Evolutionary conservation across 2,113 vertebrate genomes (phyloP), one percentile per base, ranked within the genome.

Genomic region (Cheilinus undulatus): DNA sequence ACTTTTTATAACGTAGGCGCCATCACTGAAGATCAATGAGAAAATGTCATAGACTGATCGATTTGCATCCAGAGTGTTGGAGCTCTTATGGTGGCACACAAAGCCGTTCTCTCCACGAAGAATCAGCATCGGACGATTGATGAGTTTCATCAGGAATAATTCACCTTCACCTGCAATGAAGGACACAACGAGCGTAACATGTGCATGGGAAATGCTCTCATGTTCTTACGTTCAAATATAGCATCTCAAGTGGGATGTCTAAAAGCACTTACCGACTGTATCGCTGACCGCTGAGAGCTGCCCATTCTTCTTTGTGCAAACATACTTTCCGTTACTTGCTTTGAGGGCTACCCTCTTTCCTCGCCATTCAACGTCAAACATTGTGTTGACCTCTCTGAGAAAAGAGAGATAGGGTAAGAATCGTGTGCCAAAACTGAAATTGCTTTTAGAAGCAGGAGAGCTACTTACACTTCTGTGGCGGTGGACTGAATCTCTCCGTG

Each of bases 341-440:
- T 94, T 96, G 66, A 99, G 93, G 24, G 96, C 96, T 69, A 98
- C 94, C 20, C 95, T 93, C 23, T 94, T 93, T 58, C 95, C 96
- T 0, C 94, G 92, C 97, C 97, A 99, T 84, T 98, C 96, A 13
- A 98, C 93, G 72, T 99, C 95, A 28, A 99, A 99, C 97, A 97
- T 96, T 78, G 95, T 95, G 87, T 93, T 95, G 76, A 93, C 89
- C 61, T 95, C 94, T 0, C 97, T 99, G 91, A 6, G 10, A 43
- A 50, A 52, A 54, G 38, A 36, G 20, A 27, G 17, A 71, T n/a
- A 17, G 5, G 6, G 42, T 45, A n/a, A 45, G 42, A n/a, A 45
- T 7, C 5, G 20, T n/a, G 19, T 45, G 36, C 13, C 19, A 20
- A n/a, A 57, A 53, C 10, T 15, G 8, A 50, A 13, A 6, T 23